A percentile compares a stretch with the other conserved stretches of the same genome.
Conservation (phyloP, 1,140 invertebrate genomes). For the Pseudoatta argentina region DNA sequence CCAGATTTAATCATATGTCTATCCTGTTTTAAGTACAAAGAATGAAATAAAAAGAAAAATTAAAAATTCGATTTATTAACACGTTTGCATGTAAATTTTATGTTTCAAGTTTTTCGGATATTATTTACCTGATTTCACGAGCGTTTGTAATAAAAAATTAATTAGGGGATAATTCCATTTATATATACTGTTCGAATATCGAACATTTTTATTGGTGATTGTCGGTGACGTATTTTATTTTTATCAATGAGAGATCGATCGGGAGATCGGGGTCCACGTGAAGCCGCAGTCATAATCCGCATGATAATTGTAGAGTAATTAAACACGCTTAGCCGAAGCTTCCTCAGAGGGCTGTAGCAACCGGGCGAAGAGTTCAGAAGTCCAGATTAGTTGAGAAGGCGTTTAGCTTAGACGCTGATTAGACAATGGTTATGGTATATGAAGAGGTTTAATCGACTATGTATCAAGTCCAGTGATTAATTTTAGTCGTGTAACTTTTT, state of each 20-base stretch:
- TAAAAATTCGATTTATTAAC: too few species aligned
- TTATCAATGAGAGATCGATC: background rate
- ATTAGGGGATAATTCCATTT: too few species aligned
- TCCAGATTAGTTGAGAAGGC: too few species aligned
- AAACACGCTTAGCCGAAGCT: background rate
- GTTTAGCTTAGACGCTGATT: background rate
- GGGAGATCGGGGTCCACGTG: background rate
- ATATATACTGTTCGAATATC: too few species aligned
- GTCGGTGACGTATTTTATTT: background rate
- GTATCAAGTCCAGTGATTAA: too few species aligned
- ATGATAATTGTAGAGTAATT: slow-evolving; percentile 22
- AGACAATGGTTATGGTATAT: background rate
- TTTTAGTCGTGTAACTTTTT: background rate
- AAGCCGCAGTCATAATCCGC: background rate
- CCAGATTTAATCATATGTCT: background rate
- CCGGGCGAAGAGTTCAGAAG: background rate
- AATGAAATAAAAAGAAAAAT: background rate
- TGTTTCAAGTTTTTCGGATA: too few species aligned
- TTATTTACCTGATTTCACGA: too few species aligned
- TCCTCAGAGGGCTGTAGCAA: slow-evolving; percentile 7
- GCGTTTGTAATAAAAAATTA: too few species aligned
- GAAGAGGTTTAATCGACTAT: background rate
- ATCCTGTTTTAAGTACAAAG: background rate
- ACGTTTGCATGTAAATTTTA: too few species aligned
- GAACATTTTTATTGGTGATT: background rate